A percentile compares a stretch with the other conserved stretches of the same genome.
Conservation (phyloP, 2,888 invertebrate genomes). For the Drosophila pegasa region DNA sequence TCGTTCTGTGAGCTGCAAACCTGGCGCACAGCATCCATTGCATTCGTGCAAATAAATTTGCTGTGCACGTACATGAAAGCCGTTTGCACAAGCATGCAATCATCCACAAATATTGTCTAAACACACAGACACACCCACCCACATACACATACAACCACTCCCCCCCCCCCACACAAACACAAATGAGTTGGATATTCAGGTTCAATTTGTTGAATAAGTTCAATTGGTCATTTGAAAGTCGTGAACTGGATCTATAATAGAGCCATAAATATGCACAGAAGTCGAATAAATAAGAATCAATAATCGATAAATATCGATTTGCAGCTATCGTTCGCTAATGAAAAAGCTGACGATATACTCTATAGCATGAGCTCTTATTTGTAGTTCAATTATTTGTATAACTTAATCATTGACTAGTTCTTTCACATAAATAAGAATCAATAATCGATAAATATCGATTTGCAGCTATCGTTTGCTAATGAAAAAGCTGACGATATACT, state of each 20-base stretch:
- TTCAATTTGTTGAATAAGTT: constrained; percentile 12
- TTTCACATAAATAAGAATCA: too few species aligned
- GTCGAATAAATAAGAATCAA: too few species aligned
- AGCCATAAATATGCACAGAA: neutral
- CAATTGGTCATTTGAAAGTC: neutral
- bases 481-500: too few species aligned
- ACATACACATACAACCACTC: neutral
- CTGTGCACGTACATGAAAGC: constrained; percentile 79
- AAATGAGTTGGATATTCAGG: constrained; percentile 2
- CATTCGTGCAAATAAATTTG: constrained; percentile 78
- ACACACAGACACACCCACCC: constrained; percentile 36
- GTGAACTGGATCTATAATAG: neutral
- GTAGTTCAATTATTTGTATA: too few species aligned
- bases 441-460: constrained; percentile 5
- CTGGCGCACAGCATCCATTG: constrained; percentile 64
- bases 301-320: neutral
- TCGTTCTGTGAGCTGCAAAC: constrained; percentile 10
- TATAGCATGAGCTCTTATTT: too few species aligned
- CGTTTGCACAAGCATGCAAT: constrained; percentile 80
- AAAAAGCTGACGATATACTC: too few species aligned
- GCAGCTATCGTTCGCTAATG: neutral
- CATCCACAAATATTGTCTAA: constrained; percentile 81
- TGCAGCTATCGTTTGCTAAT: neutral
- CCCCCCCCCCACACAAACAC: constrained; percentile 4
- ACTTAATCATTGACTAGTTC: too few species aligned